These are phyloP conservation scores for Camptogramma bilineatum DNA, from an alignment of 2,888 invertebrate genomes.

Conservation along the genomic window DNA sequence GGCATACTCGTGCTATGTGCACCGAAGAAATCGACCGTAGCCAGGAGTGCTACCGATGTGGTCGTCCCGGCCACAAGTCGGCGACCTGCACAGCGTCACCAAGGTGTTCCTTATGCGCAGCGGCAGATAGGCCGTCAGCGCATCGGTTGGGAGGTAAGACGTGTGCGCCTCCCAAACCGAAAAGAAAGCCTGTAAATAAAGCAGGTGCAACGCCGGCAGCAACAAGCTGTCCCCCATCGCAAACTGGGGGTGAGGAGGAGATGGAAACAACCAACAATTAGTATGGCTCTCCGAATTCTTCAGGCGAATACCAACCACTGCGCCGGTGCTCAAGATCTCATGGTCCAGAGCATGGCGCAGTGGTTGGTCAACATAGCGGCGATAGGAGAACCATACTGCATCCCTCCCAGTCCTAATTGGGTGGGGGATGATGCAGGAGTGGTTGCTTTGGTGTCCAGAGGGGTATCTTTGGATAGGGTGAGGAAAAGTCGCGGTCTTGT, in stretches of 20 bases:
- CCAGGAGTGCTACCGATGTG: no score
- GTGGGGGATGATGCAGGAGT: neutral
- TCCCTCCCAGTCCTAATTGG: neutral
- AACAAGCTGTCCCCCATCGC: no score
- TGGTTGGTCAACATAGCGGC: no score
- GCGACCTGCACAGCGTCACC: neutral
- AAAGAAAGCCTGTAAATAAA: no score
- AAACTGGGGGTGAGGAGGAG: neutral
- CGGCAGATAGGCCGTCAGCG: neutral
- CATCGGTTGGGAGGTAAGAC: neutral
- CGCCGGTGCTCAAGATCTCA: no score
- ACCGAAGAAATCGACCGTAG: no score
- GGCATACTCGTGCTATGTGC: no score
- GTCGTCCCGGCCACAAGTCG: neutral
- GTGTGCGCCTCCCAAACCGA: neutral
- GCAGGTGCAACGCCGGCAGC: no score
- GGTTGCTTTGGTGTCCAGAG: neutral
- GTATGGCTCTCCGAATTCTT: slow-evolving; percentile 1
- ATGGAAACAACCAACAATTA: neutral
- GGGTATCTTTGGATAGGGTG: neutral
- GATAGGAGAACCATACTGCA: neutral
- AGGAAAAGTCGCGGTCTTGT: neutral
- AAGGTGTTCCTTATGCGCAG: slow-evolving; percentile 6
- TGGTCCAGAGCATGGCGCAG: no score
- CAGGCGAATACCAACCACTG: slow-evolving; percentile 32